Percentiles rank a stretch among this genome's conserved stretches.
phyloP scores from a whole-genome alignment of 2,113 vertebrate species.

The Tiliqua scincoides region DNA sequence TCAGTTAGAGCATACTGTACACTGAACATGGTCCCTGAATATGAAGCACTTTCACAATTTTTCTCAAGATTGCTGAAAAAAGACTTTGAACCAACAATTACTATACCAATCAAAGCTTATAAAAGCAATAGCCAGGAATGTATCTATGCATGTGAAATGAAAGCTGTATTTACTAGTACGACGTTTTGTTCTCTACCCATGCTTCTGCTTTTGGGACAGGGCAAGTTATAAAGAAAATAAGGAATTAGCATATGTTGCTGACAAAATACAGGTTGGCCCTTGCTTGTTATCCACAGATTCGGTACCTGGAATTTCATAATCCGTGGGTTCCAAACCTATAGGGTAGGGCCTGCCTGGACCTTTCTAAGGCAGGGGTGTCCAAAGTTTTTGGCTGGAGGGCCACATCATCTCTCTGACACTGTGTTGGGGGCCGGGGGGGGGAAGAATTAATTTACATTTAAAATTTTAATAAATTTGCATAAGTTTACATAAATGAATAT shows the following conservation, averaged over 20 bases:
- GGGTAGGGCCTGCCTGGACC: too few species aligned
- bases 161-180: background rate
- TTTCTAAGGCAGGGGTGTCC: too few species aligned
- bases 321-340: too few species aligned
- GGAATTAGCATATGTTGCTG: conserved; percentile 55
- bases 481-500: too few species aligned
- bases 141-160: background rate
- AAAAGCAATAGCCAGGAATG: background rate
- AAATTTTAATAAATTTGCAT: too few species aligned
- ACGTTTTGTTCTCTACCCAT: background rate
- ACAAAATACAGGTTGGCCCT: too few species aligned
- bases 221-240: background rate
- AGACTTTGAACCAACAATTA: background rate
- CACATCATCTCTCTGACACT: too few species aligned
- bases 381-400: too few species aligned
- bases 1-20: conserved; percentile 48
- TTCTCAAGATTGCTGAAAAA: background rate
- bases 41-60: background rate
- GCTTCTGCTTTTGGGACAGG: background rate
- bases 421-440: too few species aligned
- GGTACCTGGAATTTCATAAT: too few species aligned
- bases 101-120: background rate
- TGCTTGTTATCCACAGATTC: too few species aligned
- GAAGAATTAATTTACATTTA: too few species aligned
- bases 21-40: background rate